These are phyloP conservation scores for Pelodytes ibericus DNA, from an alignment of 2,797 vertebrate genomes.

Conservation along the genomic window DNA sequence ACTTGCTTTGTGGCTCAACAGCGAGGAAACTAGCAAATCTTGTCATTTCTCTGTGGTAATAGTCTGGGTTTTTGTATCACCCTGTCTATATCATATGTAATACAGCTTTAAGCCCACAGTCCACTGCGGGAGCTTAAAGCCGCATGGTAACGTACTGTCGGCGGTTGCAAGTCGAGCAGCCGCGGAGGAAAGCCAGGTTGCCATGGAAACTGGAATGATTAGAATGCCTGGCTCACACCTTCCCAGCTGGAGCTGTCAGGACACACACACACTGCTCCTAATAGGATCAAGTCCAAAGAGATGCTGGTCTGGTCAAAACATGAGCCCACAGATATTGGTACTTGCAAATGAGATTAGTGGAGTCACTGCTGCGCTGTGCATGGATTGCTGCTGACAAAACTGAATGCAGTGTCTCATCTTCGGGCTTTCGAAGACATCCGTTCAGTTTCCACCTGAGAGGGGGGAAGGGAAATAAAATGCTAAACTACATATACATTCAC, in stretches of 20 bases:
- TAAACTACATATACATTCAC: too few species aligned
- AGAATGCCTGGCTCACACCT: slow-evolving; percentile 56
- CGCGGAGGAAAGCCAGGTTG: slow-evolving; percentile 57
- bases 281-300: slow-evolving; percentile 27
- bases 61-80: background rate
- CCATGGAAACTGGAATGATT: slow-evolving; percentile 59
- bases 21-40: too few species aligned
- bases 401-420: background rate
- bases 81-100: background rate
- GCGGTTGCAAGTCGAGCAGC: slow-evolving; percentile 55
- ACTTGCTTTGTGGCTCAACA: too few species aligned
- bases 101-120: background rate
- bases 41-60: too few species aligned
- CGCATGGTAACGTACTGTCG: background rate
- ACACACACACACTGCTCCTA: slow-evolving; percentile 10
- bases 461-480: too few species aligned
- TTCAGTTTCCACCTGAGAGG: too few species aligned
- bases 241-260: slow-evolving; percentile 38
- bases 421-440: background rate
- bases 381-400: slow-evolving; percentile 5
- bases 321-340: slow-evolving; percentile 18
- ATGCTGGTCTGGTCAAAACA: slow-evolving; percentile 28
- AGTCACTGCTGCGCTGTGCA: background rate
- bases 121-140: background rate
- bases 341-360: slow-evolving; percentile 34